Evolutionary conservation across 2,113 vertebrate genomes (phyloP).

Genomic region (Bos indicus): DNA sequence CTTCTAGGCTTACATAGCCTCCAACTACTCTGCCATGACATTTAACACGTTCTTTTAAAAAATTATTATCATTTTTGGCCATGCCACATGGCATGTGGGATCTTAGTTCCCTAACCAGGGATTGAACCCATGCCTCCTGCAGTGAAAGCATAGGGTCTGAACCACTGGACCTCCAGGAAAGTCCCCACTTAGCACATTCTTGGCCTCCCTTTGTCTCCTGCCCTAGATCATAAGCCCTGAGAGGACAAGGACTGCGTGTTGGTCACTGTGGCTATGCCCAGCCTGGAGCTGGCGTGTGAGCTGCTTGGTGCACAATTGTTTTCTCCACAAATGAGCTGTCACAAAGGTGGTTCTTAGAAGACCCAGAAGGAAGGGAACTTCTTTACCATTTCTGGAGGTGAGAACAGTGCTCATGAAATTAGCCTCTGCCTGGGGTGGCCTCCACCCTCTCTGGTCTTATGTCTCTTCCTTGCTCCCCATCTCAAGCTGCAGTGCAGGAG

Average conservation of each 20-base stretch:
- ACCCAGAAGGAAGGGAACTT: background rate
- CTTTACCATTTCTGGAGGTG: background rate
- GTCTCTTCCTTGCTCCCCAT: fast-evolving
- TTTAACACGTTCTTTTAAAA: background rate
- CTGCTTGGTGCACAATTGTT: background rate
- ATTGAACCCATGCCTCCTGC: background rate
- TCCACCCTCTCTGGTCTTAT: fast-evolving
- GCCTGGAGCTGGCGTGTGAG: background rate
- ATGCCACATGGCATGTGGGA: background rate
- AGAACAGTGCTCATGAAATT: fast-evolving
- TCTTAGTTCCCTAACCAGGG: background rate
- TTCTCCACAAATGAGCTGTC: background rate
- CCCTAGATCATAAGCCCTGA: no score
- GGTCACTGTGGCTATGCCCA: background rate
- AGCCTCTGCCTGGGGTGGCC: no score
- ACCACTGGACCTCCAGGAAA: background rate
- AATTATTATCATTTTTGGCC: background rate
- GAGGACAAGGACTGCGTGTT: background rate
- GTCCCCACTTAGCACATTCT: background rate
- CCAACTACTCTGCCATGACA: background rate
- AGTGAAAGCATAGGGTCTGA: background rate
- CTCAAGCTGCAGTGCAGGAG: background rate
- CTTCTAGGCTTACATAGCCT: background rate
- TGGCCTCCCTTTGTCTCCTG: background rate
- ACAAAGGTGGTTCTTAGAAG: background rate